Conservation (phyloP, 2,888 invertebrate species). For the Dioctria linearis region DNA sequence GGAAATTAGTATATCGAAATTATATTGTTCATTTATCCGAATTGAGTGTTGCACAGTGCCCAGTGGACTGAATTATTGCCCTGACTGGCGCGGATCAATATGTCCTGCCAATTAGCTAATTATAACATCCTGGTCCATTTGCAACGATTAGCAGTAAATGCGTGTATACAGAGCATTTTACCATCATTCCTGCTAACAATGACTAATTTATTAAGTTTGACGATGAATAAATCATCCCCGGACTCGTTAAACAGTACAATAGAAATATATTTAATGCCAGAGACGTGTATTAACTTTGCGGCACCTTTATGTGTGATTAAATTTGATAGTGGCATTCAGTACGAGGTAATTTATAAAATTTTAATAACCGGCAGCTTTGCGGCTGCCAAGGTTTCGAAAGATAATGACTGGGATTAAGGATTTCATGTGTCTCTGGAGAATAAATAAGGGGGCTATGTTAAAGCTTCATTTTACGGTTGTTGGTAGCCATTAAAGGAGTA, state of each 20-base stretch:
- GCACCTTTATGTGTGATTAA: slow-evolving; percentile 19
- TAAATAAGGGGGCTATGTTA: background rate
- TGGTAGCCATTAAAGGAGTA: background rate
- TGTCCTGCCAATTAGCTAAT: background rate
- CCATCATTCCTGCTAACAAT: background rate
- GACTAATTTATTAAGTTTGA: slow-evolving; percentile 25
- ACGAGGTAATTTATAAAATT: slow-evolving; percentile 35
- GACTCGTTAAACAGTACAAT: background rate
- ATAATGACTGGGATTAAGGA: background rate
- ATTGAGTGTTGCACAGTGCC: background rate
- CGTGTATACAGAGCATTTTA: too few relatives aligned
- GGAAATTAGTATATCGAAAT: slow-evolving; percentile 27
- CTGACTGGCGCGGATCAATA: background rate
- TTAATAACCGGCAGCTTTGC: slow-evolving; percentile 13
- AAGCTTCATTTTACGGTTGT: background rate
- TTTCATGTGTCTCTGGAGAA: too few relatives aligned
- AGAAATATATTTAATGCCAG: slow-evolving; percentile 31
- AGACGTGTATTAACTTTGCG: background rate
- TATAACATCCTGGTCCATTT: background rate
- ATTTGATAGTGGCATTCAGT: slow-evolving; percentile 34
- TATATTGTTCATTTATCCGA: slow-evolving; percentile 22
- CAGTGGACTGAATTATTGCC: slow-evolving; percentile 4
- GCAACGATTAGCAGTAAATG: background rate
- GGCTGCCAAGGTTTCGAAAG: slow-evolving; percentile 1
- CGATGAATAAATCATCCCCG: slow-evolving; percentile 26